Base-by-base conservation (phyloP, 2,888 invertebrate species). In the Catonia carolina region DNA sequence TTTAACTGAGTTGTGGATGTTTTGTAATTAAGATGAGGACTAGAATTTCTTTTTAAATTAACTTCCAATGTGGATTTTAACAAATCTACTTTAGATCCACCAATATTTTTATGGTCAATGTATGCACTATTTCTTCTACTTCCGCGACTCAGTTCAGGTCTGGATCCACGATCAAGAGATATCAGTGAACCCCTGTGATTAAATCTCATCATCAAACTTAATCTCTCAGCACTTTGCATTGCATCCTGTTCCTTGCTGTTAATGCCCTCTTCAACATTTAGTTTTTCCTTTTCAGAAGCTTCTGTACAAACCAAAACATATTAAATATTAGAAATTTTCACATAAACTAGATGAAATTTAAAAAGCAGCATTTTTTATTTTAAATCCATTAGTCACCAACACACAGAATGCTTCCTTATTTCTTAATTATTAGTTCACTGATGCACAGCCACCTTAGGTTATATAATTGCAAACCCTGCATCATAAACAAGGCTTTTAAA, bases 181-280 rank as follows among this genome's bases (percentile, higher is more conserved):
- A 85, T 81, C 48, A 87, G 71, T 27, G 86, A 86, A 45, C 87
- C 86, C 56, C 86, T 78, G 62, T 85, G 86, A 69, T 87, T 87
- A 70, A 81, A 86, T 64, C 86, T 79, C 3, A 85, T 84, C 74
- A 86, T 83, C 65, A 87, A 77, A 68, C 85, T 85, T 45, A 87
- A 71, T 41, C 87, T 74, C 70, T 87, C 86, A 59, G 83, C 71
- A 39, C 85, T 86, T 35, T 55, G 47, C 18, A 27, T 51, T 36
- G 54, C 58, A 36, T 62, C 62, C 31, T 63, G 61, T 18, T 58
- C 60, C 31, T 57, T 56, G 8, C 62, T 63, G 18, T 47, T 31
- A 18, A 41, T 12, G 22, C 22, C 41, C 33, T 58, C 63, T 42
- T 66, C 65, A 56, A 65, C 65, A 15, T 82, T 82, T 47, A 84